Conservation (phyloP, 2,797 vertebrate genomes). For the Gymnothorax javanicus region DNA sequence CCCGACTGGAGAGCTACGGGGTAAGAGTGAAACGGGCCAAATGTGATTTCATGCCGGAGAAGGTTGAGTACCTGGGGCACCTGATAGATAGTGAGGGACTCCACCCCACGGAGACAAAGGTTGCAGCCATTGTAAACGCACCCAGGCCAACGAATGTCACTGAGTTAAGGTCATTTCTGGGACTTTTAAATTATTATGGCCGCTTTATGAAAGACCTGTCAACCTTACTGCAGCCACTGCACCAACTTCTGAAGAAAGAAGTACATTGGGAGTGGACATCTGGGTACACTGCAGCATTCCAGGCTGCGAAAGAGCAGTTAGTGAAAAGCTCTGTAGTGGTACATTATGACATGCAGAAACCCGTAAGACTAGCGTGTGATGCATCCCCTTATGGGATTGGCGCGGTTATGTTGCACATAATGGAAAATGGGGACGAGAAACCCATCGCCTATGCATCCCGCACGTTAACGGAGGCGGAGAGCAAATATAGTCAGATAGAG, state of each 20-base stretch:
- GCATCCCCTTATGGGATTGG: constrained; percentile 15
- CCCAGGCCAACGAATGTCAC: constrained; percentile 11
- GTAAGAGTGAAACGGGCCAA: constrained; percentile 19
- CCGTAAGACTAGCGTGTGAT: constrained; percentile 19
- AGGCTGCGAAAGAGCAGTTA: constrained; percentile 10
- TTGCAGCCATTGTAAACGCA: constrained; percentile 10
- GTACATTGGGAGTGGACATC: neutral
- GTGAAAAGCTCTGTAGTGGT: neutral
- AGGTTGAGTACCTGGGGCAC: constrained; percentile 29
- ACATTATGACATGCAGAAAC: constrained; percentile 21
- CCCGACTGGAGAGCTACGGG: neutral
- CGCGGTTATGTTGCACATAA: neutral
- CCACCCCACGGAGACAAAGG: constrained; percentile 21
- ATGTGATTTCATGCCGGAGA: constrained; percentile 27
- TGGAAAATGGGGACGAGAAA: neutral
- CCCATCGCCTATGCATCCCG: neutral
- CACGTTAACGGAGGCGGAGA: neutral
- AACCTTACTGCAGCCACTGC: neutral
- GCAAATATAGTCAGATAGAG: neutral
- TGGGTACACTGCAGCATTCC: neutral
- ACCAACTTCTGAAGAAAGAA: neutral
- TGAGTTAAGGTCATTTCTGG: constrained; percentile 12
- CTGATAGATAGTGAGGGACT: constrained; percentile 15
- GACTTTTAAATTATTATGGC: constrained; percentile 27
- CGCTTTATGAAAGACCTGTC: constrained; percentile 22